Conservation (phyloP, 2,888 invertebrate species). For the Pyralis farinalis region DNA sequence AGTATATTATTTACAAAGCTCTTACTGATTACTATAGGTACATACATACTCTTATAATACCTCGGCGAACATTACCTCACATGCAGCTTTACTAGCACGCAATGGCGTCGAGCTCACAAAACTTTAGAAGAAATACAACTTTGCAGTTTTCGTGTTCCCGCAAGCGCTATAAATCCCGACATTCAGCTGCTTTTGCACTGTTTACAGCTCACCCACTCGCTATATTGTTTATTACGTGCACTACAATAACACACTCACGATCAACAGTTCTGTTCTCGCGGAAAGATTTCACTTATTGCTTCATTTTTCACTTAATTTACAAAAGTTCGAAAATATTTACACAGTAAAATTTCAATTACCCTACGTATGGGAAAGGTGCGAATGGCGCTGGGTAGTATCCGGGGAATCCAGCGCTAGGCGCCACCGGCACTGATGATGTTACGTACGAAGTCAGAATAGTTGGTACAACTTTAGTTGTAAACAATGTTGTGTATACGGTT, state of each 20-base stretch:
- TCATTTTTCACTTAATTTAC: conserved; percentile 34
- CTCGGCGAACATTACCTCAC: conserved; percentile 38
- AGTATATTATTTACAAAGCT: conserved; percentile 63
- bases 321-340: conserved; percentile 27
- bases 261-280: conserved; percentile 41
- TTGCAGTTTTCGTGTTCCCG: conserved; percentile 62
- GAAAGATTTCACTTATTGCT: conserved; percentile 40
- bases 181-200: conserved; percentile 54
- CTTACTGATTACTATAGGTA: conserved; percentile 32
- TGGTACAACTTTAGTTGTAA: conserved; percentile 90
- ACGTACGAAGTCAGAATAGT: conserved; percentile 91
- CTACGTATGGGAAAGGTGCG: conserved; percentile 88
- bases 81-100: conserved; percentile 32
- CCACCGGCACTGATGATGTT: conserved; percentile 89
- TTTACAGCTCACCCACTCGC: conserved; percentile 60
- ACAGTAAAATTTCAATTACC: conserved; percentile 64
- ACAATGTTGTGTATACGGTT: conserved; percentile 92
- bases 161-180: conserved; percentile 59
- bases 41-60: conserved; percentile 30
- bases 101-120: conserved; percentile 38
- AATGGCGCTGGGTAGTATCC: conserved; percentile 90
- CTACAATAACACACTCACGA: conserved; percentile 49
- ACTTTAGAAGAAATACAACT: conserved; percentile 56
- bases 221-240: conserved; percentile 63
- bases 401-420: conserved; percentile 86